Conservation (phyloP, 2,888 invertebrate genomes). For the Coleophora flavipennella region DNA sequence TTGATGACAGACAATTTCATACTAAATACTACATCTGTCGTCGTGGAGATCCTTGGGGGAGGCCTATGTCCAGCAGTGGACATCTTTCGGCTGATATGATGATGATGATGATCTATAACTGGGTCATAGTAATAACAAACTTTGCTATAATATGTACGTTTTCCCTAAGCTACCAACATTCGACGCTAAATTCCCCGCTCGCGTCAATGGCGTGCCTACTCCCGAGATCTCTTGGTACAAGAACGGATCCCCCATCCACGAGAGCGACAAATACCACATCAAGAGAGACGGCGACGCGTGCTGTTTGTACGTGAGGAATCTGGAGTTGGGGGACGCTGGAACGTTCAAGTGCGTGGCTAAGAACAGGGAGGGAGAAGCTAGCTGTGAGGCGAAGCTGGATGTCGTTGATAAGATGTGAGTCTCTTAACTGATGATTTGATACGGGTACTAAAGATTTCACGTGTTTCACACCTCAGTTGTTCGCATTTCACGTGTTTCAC, state of each 20-base stretch:
- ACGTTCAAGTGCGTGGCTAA: conserved; percentile 82
- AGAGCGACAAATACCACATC: conserved; percentile 81
- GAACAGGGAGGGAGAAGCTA: conserved; percentile 86
- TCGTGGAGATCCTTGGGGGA: too few species aligned
- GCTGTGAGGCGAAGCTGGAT: conserved; percentile 81
- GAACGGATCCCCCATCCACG: conserved; percentile 80
- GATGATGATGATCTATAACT: too few species aligned
- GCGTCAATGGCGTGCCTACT: conserved; percentile 84
- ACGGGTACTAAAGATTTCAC: too few species aligned
- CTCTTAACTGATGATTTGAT: too few species aligned
- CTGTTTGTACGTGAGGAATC: conserved; percentile 81
- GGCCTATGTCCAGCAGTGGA: too few species aligned
- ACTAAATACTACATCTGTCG: too few species aligned
- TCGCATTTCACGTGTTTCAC: too few species aligned
- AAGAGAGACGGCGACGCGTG: conserved; percentile 84
- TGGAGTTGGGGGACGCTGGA: conserved; percentile 79
- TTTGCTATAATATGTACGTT: too few species aligned
- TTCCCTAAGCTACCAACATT: conserved; percentile 76
- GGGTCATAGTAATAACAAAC: too few species aligned
- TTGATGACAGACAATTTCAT: too few species aligned
- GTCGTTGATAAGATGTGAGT: conserved; percentile 89
- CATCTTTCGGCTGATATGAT: too few species aligned
- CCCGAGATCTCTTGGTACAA: conserved; percentile 92
- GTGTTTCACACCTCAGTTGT: too few species aligned
- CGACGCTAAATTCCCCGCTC: conserved; percentile 87